These are phyloP conservation scores for Phortica variegata DNA, from an alignment of 1,140 invertebrate species.

Conservation along the genomic window DNA sequence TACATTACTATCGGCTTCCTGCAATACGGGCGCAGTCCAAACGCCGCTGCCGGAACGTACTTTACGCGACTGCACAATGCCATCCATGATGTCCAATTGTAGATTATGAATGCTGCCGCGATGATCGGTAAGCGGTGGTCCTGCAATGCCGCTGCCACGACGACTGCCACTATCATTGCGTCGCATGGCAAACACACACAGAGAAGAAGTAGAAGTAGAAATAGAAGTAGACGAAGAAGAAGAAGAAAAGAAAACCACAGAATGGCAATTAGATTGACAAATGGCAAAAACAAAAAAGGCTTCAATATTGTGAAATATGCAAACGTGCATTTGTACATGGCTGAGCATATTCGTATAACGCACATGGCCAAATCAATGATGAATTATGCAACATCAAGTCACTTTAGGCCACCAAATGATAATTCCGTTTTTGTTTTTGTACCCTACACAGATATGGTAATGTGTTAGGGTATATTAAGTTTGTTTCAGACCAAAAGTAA, in stretches of 20 bases:
- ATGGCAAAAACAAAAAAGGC: not conserved
- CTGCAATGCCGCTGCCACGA: constrained; percentile 50
- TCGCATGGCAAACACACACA: too few species aligned
- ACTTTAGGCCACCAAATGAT: too few species aligned
- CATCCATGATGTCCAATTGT: constrained; percentile 83
- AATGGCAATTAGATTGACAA: not conserved
- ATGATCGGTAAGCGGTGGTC: constrained; percentile 68
- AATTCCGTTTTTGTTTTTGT: too few species aligned
- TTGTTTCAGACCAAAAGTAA: too few species aligned
- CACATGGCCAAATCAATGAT: too few species aligned
- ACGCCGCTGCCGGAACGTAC: constrained; percentile 57
- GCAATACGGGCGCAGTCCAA: constrained; percentile 45
- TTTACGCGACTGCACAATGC: constrained; percentile 78
- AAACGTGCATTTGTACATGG: too few species aligned
- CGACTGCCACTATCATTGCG: constrained; percentile 38
- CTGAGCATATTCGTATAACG: too few species aligned
- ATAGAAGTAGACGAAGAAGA: not conserved
- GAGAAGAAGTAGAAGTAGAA: constrained; percentile 2
- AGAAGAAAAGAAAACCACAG: not conserved
- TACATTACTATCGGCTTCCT: constrained; percentile 51
- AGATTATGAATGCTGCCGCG: constrained; percentile 77
- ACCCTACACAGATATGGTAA: too few species aligned
- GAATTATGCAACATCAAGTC: too few species aligned
- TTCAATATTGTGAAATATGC: too few species aligned
- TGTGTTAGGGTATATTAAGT: too few species aligned